Base-by-base conservation (phyloP, 1,140 invertebrate species). In the Ruditapes philippinarum region DNA sequence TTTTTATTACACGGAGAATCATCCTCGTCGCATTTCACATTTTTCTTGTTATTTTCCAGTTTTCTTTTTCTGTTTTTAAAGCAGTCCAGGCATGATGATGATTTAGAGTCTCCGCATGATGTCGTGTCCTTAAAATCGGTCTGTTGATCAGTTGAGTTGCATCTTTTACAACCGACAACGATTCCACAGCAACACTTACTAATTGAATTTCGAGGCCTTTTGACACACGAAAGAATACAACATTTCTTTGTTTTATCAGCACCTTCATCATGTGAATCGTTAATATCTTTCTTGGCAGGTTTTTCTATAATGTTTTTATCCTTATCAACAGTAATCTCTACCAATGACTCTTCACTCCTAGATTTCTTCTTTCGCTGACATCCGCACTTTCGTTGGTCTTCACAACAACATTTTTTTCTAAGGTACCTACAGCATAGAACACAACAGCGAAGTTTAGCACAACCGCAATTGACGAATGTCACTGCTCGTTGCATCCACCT, bases 401-500 rank as follows among this genome's bases (percentile, higher is more conserved):
- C 28, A 38, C 68, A 73, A 33, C 73, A 51, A 38, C 65, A 85
- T n/a, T 85, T 51, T 3, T 17, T 54, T 40, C 82, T 36, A n/a
- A 85, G 12, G 25, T 5, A 40, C 36, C 76, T 79, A 54, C 85
- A 88, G 14, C 49, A 68, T 5, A 88, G 22, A 14, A 88, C 85
- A 33, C 85, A 88, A 28, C 87, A 89, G 31, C 79, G 14, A 49
- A 82, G 36, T 45, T 42, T 82, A 38, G 40, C 57, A 45, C 78
- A 82, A 25, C 68, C 62, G 76, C 87, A 89, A 14, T 89, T 81
- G 14, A 89, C 49, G 45, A 89, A 74, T 7, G 65, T 74, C 25
- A 89, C 79, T 7, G 49, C 42, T 25, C 62, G 40, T 33, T 68
- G 62, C 25, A 89, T 25, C 79, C 65, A 82, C 31, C 45, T 74